Percentiles rank a stretch among this genome's conserved stretches.
Conservation (phyloP, 2,797 vertebrate genomes). For the Anisognathus igniventris region DNA sequence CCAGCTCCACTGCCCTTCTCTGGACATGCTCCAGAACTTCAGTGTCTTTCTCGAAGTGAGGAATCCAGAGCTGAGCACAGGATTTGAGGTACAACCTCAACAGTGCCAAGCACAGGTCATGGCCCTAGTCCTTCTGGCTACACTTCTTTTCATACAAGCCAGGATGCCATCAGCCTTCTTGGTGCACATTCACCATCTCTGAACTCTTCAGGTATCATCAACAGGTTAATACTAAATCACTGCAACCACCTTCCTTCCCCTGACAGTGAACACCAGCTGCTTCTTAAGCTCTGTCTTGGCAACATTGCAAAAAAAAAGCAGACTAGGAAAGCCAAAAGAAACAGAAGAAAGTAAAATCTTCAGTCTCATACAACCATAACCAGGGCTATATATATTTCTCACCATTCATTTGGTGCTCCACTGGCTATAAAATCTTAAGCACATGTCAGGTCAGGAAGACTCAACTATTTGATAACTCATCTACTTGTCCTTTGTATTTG, state of each 20-base stretch:
- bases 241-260: background rate
- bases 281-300: background rate
- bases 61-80: background rate
- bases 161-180: background rate
- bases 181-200: background rate
- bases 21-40: background rate
- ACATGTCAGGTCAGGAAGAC: background rate
- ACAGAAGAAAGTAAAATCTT: background rate
- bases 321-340: background rate
- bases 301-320: background rate
- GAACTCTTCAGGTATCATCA: background rate
- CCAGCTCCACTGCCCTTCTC: rapidly evolving
- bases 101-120: background rate
- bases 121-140: background rate
- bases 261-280: background rate
- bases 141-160: background rate
- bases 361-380: background rate
- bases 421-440: background rate
- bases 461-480: background rate
- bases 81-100: background rate
- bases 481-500: background rate
- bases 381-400: background rate
- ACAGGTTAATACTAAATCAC: background rate
- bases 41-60: background rate
- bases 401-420: background rate